Evolutionary conservation across 2,888 invertebrate species (phyloP), one percentile per base, ranked within the genome.

Genomic region (Agrotis segetum): DNA sequence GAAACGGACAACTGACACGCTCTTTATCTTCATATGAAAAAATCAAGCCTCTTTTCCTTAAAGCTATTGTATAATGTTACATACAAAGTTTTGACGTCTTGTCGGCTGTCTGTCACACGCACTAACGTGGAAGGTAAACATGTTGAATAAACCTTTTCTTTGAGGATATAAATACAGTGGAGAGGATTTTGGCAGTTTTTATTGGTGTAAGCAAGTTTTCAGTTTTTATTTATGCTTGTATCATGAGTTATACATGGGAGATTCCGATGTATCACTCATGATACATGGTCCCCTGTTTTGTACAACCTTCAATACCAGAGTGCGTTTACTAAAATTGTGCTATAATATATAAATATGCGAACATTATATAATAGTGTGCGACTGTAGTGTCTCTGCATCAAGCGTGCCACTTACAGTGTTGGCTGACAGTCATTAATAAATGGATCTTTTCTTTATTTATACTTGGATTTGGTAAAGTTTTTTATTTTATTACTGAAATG

Each of bases 71-170:
- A 46, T 62, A 50, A 64, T 21, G 13, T 47, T 19, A 50, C 52
- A 64, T 24, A 60, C n/a, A 50, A 63, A 61, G 64, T 77, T 74
- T 63, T 71, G 78, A 77, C 24, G 63, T 50, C 34, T 71, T 47
- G 77, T 62, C 47, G 2, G 19, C 52, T 50, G 78, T 61, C 71
- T 56, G 59, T 56, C 46, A 56, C 34, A 77, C 52, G 14, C 13
- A 60, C 40, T 24, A 50, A 24, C 21, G 50, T 64, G 55, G 50
- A 52, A 71, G n/a, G 72, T 14, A 29, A 64, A 78, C 53, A 64
- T 47, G 64, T 64, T 64, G 79, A 78, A 24, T 50, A 59, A 60
- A 71, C 11, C 24, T 52, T 77, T 70, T 71, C 62, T 58, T 47
- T 56, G 58, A 13, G 34, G 21, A 63, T 60, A 64, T 49, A 59